Evolutionary conservation across 2,797 vertebrate genomes (phyloP), one percentile per base, ranked within the genome.

Genomic region (Smutsia temminckii): DNA sequence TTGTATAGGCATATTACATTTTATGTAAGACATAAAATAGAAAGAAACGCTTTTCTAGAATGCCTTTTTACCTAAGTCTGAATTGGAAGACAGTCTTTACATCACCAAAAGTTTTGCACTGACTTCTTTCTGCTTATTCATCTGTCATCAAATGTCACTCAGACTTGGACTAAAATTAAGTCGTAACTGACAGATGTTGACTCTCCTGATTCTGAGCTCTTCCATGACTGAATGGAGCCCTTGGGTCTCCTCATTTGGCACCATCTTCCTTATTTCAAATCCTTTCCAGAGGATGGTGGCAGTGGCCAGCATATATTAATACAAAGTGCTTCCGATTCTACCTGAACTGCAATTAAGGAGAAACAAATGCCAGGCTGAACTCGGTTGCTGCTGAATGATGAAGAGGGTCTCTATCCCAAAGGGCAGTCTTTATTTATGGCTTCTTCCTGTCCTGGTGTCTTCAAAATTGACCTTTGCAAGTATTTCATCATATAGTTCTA

Each of bases 11-110:
- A 79, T 16, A 17, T 21, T 51, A 10, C 40, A 64, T 68, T 92
- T 91, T 72, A 84, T 20, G 0, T 53, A 86, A 63, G 68, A 40
- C n/a, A 87, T 61, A 51, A 95, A 84, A 84, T 32, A 55, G 40
- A 59, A 95, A 34, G 23, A 72, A 96, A 92, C 51, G 49, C 27
- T 72, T 75, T 94, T 86, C 75, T 49, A 40, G 63, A 91, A 78
- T n/a, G 34, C 34, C 66, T 74, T 89, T 29, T 55, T 34, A 64
- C 32, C 68, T 14, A 42, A 63, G 46, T 64, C 72, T 69, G 68
- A 94, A 87, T n/a, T 61, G 32, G 34, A 86, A 72, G 49, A 61
- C 46, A 27, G 29, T 21, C 93, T 81, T 78, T 74, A 80, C 18
- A 61, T 72, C 72, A 93, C 20, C 21, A 71, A 88, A 74, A 78